phyloP scores from a whole-genome alignment of 1,140 invertebrate genomes.

The Triops cancriformis region DNA sequence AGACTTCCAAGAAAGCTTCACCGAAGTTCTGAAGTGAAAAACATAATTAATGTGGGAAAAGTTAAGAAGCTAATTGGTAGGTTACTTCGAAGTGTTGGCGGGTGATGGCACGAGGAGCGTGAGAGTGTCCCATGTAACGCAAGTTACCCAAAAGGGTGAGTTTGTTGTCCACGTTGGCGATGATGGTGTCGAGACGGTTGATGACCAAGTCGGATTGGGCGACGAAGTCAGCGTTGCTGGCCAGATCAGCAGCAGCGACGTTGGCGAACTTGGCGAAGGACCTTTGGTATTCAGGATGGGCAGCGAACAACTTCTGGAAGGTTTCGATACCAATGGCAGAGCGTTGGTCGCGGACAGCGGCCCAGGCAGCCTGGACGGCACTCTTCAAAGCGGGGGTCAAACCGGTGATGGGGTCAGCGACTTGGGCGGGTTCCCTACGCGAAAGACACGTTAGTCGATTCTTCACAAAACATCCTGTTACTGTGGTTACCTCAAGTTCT shows the following conservation, averaged over 20 bases:
- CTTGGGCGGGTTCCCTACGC: conserved; percentile 7
- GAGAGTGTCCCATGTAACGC: conserved; percentile 51
- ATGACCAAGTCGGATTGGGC: conserved; percentile 17
- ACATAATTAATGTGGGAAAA: neutral
- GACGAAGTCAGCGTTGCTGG: conserved; percentile 11
- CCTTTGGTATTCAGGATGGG: conserved; percentile 51
- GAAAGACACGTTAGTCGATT: neutral
- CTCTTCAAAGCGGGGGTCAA: conserved; percentile 45
- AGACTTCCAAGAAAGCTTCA: conserved; percentile 37
- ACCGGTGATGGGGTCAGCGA: conserved; percentile 39
- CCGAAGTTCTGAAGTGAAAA: conserved; percentile 42
- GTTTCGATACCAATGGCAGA: conserved; percentile 43
- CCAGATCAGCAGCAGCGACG: neutral
- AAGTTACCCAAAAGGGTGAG: conserved; percentile 53
- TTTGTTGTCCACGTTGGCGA: conserved; percentile 51
- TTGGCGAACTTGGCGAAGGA: conserved; percentile 41
- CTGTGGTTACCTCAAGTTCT: conserved; percentile 17
- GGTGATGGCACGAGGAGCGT: conserved; percentile 46
- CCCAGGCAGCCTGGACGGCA: conserved; percentile 45
- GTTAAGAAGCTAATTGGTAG: neutral
- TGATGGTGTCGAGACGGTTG: conserved; percentile 43
- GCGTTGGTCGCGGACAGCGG: conserved; percentile 41
- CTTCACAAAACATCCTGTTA: neutral
- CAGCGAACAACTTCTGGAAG: conserved; percentile 47
- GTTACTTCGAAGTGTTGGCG: conserved; percentile 47